Percentiles rank a stretch among this genome's conserved stretches.
These are phyloP conservation scores for Agrilus mali DNA, from an alignment of 2,888 invertebrate species.

Conservation along the genomic window DNA sequence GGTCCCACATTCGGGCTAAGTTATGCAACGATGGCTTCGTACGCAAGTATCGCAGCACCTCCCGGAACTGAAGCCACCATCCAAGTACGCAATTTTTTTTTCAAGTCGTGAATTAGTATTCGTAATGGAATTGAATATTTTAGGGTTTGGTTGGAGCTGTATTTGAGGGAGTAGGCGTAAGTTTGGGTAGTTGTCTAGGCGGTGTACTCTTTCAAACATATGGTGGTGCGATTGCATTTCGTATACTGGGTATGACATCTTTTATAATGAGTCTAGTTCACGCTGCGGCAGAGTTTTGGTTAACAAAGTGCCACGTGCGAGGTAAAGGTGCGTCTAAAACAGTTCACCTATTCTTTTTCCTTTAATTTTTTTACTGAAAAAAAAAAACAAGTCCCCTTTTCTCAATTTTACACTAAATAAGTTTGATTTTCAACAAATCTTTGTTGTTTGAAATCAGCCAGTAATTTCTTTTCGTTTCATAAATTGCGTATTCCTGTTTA, in stretches of 20 bases:
- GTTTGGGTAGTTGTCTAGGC: constrained; percentile 67
- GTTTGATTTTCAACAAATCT: too few relatives aligned
- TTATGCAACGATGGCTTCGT: constrained; percentile 80
- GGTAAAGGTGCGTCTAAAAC: constrained; percentile 13
- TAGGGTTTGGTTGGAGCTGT: constrained; percentile 76
- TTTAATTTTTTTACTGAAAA: too few relatives aligned
- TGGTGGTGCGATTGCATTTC: constrained; percentile 57
- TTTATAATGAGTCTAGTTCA: constrained; percentile 49
- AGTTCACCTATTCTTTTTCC: not conserved
- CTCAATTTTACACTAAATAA: too few relatives aligned
- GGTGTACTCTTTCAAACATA: constrained; percentile 53
- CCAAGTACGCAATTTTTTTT: constrained; percentile 43
- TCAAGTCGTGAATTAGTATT: not conserved
- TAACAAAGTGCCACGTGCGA: constrained; percentile 8
- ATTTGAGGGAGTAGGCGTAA: constrained; percentile 78
- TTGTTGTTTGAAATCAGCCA: too few relatives aligned
- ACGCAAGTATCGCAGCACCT: constrained; percentile 72
- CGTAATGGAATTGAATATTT: constrained; percentile 15
- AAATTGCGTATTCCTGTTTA: too few relatives aligned
- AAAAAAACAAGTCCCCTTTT: too few relatives aligned
- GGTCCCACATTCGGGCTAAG: constrained; percentile 82
- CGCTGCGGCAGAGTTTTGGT: constrained; percentile 36
- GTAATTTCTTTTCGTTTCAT: too few relatives aligned
- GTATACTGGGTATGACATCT: constrained; percentile 57
- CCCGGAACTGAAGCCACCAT: constrained; percentile 78